Percentiles rank a stretch among this genome's conserved stretches.
These are phyloP conservation scores for Tragopan temminckii DNA, from an alignment of 2,797 vertebrate genomes.

Conservation along the genomic window DNA sequence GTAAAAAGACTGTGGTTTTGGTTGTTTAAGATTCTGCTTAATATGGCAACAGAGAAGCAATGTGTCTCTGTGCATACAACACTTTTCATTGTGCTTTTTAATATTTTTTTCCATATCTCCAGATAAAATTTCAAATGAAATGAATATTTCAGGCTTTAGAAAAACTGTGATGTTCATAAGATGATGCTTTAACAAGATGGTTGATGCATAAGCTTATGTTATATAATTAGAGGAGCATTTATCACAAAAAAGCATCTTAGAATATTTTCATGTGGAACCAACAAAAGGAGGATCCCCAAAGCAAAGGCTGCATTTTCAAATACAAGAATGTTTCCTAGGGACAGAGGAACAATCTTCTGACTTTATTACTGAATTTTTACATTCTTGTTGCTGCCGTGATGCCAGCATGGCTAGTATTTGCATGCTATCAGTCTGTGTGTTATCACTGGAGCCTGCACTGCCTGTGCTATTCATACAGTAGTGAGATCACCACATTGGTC, in stretches of 20 bases:
- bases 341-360: not conserved
- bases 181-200: not conserved
- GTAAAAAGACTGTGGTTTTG: not conserved
- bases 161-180: not conserved
- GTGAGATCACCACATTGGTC: not conserved
- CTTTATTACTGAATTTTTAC: not conserved
- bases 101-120: not conserved
- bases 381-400: not conserved
- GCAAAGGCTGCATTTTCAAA: not conserved
- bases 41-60: not conserved
- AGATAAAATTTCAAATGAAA: not conserved
- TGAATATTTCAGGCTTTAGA: not conserved
- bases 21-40: not conserved
- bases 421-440: not conserved
- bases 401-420: fast-evolving
- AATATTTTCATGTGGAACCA: not conserved
- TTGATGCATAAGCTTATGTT: not conserved
- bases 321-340: not conserved
- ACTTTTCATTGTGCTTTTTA: not conserved
- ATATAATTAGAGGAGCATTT: not conserved
- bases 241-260: not conserved
- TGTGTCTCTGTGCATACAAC: too few relatives aligned
- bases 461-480: not conserved
- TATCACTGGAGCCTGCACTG: not conserved
- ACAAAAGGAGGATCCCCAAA: not conserved